Base-by-base conservation (phyloP, 2,888 invertebrate genomes). In the Phyllotreta cruciferae region DNA sequence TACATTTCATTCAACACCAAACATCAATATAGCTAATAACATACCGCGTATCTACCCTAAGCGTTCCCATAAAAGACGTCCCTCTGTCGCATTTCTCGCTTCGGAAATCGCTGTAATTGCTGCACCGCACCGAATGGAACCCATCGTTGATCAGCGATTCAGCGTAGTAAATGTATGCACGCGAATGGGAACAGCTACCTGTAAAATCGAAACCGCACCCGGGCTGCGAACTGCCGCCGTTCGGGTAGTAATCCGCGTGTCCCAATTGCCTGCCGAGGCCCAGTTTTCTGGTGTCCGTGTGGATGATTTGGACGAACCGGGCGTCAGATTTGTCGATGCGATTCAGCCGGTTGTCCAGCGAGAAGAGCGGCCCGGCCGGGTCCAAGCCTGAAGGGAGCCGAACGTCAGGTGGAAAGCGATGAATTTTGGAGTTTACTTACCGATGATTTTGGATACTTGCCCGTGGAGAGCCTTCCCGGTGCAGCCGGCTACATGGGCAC, bases 111-210 rank as follows among this genome's bases (percentile, higher is more conserved):
- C 36, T n/a, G 37, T 66, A 69, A 42, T 35, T 56, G 0, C n/a
- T 9, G 52, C 72, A 73, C 42, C 55, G n/a, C 11, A 13, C 37
- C 1, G 65, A 63, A 9, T 62, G 7, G 44, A 71, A 73, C 1
- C 55, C 44, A 7, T 50, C 53, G 9, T 62, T 60, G 7, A 38
- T 52, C 0, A 84, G 70, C 0, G 83, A 79, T 72, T 84, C 83
- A 2, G 80, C 78, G 62, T 79, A 83, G 64, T 81, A 83, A 35
- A 70, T 41, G 42, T 80, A 79, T 1, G 84, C 74, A 34, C 83
- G 76, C 0, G 70, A 67, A 71, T 84, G 84, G 1, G 83, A 71
- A 70, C 84, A 84, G 10, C 72, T 53, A 10, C 75, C 77, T 5
- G 64, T 14, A 1, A 74, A 1, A 63, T 78, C 78, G 3, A 73